Evolutionary conservation across 2,797 vertebrate species (phyloP).

Genomic region (Lindbergichthys nudifrons): DNA sequence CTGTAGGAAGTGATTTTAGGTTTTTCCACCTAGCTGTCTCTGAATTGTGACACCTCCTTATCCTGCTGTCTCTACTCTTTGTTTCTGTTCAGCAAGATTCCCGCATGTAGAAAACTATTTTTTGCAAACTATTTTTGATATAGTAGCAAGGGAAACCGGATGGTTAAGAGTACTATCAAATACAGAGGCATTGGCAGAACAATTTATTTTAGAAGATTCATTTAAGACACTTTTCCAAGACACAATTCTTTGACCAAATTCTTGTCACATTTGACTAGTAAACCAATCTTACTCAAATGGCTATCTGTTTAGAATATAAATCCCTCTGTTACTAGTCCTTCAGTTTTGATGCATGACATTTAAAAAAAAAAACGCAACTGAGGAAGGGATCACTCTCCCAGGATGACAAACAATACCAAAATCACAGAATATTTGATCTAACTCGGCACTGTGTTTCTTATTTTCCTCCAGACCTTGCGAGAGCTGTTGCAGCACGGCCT

Average conservation of each 20-base stretch:
- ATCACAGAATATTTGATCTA: neutral
- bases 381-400: neutral
- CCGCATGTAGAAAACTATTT: conserved; percentile 6
- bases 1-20: conserved; percentile 3
- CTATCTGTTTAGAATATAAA: too few relatives aligned
- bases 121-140: conserved; percentile 5
- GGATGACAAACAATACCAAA: neutral
- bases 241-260: neutral
- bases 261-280: neutral
- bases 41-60: conserved; percentile 18
- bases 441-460: neutral
- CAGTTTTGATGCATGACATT: too few relatives aligned
- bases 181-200: conserved; percentile 1
- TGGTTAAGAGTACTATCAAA: neutral
- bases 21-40: conserved; percentile 22
- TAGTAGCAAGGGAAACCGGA: conserved; percentile 5
- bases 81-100: conserved; percentile 11
- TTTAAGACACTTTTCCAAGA: neutral
- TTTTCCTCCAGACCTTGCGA: conserved; percentile 83
- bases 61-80: conserved; percentile 13
- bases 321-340: too few relatives aligned
- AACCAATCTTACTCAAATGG: neutral
- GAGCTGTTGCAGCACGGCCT: conserved; percentile 87
- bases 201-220: neutral
- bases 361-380: too few relatives aligned